These are phyloP conservation scores for Melangyna quadrimaculata DNA, from an alignment of 2,888 invertebrate species.

Conservation along the genomic window DNA sequence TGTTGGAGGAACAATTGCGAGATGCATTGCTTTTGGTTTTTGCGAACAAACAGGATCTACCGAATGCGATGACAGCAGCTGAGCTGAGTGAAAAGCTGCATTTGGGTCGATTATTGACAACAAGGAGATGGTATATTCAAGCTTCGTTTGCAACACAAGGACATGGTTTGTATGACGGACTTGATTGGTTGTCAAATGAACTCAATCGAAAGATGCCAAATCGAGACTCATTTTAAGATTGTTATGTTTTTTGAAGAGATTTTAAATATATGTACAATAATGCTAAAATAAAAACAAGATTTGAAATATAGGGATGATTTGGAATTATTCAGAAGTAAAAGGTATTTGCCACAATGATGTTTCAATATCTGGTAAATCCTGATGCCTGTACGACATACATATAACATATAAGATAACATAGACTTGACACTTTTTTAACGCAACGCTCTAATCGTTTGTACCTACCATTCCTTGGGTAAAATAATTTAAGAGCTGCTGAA, in stretches of 20 bases:
- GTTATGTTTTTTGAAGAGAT: background rate
- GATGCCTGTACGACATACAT: no score
- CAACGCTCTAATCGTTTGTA: no score
- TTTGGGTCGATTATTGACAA: conserved; percentile 48
- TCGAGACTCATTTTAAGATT: conserved; percentile 24
- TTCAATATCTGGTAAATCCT: no score
- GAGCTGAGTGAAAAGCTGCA: conserved; percentile 67
- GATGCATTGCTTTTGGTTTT: conserved; percentile 70
- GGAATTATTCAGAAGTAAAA: no score
- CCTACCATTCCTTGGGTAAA: no score
- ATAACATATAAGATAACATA: no score
- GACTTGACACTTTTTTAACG: no score
- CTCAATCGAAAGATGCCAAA: conserved; percentile 31
- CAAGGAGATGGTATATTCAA: conserved; percentile 71
- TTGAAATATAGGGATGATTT: no score
- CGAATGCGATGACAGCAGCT: conserved; percentile 71
- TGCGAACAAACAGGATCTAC: conserved; percentile 73
- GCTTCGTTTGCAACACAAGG: conserved; percentile 68
- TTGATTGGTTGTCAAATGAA: conserved; percentile 73
- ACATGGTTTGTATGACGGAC: conserved; percentile 71
- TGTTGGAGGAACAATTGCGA: conserved; percentile 65
- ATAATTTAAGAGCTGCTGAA: no score
- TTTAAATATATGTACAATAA: background rate
- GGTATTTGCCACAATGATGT: no score
- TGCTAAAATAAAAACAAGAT: background rate